A percentile compares a stretch with the other conserved stretches of the same genome.
These are phyloP conservation scores for Mythimna vitellina DNA, from an alignment of 2,888 invertebrate species.

Conservation along the genomic window DNA sequence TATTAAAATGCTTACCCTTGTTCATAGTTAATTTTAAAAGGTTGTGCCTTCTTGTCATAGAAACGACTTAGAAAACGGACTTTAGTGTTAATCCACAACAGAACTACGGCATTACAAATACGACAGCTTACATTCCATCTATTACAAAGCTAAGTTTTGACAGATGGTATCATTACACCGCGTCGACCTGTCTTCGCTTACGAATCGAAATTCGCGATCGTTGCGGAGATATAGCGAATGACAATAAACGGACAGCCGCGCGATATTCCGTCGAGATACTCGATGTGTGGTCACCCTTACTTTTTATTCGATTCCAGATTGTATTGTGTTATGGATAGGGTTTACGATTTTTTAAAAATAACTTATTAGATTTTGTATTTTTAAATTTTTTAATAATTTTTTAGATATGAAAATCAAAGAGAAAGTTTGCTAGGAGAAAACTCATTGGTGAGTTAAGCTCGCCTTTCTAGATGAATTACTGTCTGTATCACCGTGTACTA, in stretches of 20 bases:
- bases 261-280: conserved; percentile 78
- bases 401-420: background rate
- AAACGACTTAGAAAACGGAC: background rate
- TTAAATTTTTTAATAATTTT: background rate
- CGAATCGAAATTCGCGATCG: conserved; percentile 79
- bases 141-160: conserved; percentile 69
- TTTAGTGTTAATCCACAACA: background rate
- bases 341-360: conserved; percentile 38
- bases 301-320: conserved; percentile 86
- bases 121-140: conserved; percentile 23
- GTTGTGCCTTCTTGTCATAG: background rate
- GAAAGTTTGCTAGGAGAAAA: no score
- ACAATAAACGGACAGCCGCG: conserved; percentile 84
- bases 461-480: no score
- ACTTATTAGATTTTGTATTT: conserved; percentile 30
- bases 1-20: background rate
- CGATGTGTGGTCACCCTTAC: conserved; percentile 84
- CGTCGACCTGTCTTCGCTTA: conserved; percentile 76
- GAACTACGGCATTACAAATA: background rate
- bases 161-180: conserved; percentile 79
- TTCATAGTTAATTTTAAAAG: background rate
- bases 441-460: no score
- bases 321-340: conserved; percentile 84
- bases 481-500: no score
- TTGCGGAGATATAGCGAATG: conserved; percentile 79